Evolutionary conservation across 2,113 vertebrate species (phyloP).

Genomic region (Opisthocomus hoazin): DNA sequence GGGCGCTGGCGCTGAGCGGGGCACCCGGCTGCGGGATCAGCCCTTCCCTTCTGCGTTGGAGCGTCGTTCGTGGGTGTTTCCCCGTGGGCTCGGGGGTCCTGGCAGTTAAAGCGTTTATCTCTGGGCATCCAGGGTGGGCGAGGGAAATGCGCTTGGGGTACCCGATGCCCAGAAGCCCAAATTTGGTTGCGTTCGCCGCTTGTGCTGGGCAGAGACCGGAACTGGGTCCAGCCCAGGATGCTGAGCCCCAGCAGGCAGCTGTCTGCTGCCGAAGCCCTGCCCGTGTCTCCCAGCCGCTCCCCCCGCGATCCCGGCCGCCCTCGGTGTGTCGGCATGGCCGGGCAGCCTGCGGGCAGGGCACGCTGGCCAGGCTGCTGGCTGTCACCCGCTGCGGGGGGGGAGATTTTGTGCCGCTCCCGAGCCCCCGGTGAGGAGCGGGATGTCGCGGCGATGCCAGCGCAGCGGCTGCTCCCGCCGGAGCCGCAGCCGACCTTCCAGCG

Average conservation of each 20-base stretch:
- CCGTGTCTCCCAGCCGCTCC: fast-evolving
- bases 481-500: not conserved
- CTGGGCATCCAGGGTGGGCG: not conserved
- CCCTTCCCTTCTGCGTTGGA: fast-evolving
- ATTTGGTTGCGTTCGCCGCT: fast-evolving
- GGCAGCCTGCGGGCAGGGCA: not conserved
- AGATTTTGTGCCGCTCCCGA: not conserved
- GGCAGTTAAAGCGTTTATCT: fast-evolving
- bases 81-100: fast-evolving
- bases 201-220: not conserved
- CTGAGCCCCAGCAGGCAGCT: not conserved
- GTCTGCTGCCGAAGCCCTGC: not conserved
- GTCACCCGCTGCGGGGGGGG: fast-evolving
- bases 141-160: fast-evolving
- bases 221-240: not conserved
- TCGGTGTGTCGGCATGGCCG: fast-evolving
- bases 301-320: not conserved
- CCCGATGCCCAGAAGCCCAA: fast-evolving
- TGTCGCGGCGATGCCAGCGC: fast-evolving
- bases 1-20: fast-evolving
- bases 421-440: not conserved
- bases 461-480: not conserved
- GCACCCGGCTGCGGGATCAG: fast-evolving
- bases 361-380: fast-evolving
- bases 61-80: not conserved